These are phyloP conservation scores for Micrasema minimum DNA, from an alignment of 1,140 invertebrate genomes.

Conservation along the genomic window DNA sequence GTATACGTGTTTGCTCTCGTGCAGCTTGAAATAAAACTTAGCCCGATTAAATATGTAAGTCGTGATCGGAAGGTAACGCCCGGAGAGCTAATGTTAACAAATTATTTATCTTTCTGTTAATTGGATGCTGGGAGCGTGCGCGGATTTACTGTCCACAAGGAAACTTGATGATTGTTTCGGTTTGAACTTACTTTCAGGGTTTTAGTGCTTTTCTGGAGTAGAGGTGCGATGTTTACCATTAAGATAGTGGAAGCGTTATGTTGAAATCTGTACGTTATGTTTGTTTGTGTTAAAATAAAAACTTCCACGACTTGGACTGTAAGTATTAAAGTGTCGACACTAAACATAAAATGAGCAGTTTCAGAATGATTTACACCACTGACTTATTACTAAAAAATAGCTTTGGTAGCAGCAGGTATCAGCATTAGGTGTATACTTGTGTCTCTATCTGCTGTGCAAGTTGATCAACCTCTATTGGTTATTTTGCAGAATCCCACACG, in stretches of 20 bases:
- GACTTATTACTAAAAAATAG: too few species aligned
- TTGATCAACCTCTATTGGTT: conserved; percentile 32
- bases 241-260: too few species aligned
- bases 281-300: too few species aligned
- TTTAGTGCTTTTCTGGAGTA: not conserved
- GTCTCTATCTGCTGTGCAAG: not conserved
- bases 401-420: not conserved
- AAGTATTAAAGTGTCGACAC: too few species aligned
- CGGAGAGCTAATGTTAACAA: conserved; percentile 22
- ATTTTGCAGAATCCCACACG: conserved; percentile 20
- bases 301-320: too few species aligned
- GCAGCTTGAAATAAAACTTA: conserved; percentile 3
- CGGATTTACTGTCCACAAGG: conserved; percentile 21
- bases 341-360: too few species aligned
- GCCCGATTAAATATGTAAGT: conserved; percentile 14
- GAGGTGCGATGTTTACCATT: not conserved
- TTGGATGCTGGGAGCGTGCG: conserved; percentile 25
- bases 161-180: conserved; percentile 11
- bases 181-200: too few species aligned
- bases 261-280: too few species aligned
- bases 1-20: not conserved
- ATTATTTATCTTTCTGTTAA: conserved; percentile 33
- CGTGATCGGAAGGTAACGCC: conserved; percentile 28
- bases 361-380: too few species aligned
- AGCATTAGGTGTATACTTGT: not conserved